Percentiles rank a stretch among this genome's conserved stretches.
phyloP scores from a whole-genome alignment of 2,113 vertebrate species.

The Hepsetus odoe region DNA sequence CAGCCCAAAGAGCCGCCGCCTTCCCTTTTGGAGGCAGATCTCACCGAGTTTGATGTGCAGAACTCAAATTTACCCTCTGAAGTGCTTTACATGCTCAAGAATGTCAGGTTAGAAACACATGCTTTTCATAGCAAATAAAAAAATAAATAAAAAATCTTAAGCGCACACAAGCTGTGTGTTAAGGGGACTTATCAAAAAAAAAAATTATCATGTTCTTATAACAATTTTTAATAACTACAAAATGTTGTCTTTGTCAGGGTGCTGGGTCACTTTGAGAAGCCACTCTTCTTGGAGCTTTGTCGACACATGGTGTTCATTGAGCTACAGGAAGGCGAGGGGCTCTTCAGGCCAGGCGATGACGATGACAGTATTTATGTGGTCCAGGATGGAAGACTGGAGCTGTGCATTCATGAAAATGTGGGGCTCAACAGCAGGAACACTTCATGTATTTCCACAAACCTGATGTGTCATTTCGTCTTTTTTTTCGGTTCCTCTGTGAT shows the following conservation, averaged over 20 bases:
- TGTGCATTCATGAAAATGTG: slow-evolving; percentile 87
- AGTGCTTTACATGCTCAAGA: slow-evolving; percentile 97
- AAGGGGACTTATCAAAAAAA: too few species aligned
- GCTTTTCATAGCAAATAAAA: not conserved
- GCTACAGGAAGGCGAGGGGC: slow-evolving; percentile 87
- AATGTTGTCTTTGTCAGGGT: slow-evolving; percentile 78
- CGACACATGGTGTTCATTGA: slow-evolving; percentile 95
- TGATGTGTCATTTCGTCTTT: not conserved
- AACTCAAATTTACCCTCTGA: slow-evolving; percentile 92
- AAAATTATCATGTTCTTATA: too few species aligned
- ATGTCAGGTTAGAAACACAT: slow-evolving; percentile 81
- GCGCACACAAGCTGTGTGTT: too few species aligned
- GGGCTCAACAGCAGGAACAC: slow-evolving; percentile 48
- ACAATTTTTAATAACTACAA: too few species aligned
- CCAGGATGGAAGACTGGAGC: slow-evolving; percentile 91
- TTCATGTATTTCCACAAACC: not conserved
- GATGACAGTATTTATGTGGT: slow-evolving; percentile 96
- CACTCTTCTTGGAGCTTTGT: slow-evolving; percentile 93
- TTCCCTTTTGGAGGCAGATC: slow-evolving; percentile 91
- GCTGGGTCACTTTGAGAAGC: slow-evolving; percentile 97
- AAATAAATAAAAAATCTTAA: too few species aligned
- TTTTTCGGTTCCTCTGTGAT: too few species aligned
- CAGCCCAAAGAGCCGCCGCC: slow-evolving; percentile 95
- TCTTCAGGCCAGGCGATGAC: slow-evolving; percentile 87
- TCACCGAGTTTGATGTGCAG: slow-evolving; percentile 94